Conservation (phyloP, 2,888 invertebrate genomes). For the Nudaria mundana region DNA sequence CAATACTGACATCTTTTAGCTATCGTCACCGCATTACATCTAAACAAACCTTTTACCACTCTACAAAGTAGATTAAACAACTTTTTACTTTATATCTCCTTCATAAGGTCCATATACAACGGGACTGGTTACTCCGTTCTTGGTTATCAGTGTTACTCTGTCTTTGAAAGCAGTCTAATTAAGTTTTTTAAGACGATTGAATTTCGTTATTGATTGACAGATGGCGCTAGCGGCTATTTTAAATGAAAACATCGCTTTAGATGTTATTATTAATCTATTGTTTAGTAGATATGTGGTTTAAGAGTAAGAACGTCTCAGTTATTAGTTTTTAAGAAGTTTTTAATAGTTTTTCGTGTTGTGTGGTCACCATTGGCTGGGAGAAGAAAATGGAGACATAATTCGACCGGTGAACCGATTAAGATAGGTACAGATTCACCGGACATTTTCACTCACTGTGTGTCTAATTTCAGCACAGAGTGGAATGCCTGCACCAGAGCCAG, state of each 20-base stretch:
- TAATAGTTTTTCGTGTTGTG: slow-evolving; percentile 38
- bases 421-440: not conserved
- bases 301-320: slow-evolving; percentile 16
- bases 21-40: slow-evolving; percentile 71
- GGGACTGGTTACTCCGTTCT: slow-evolving; percentile 12
- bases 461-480: too few species aligned
- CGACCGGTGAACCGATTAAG: not conserved
- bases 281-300: slow-evolving; percentile 23
- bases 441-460: too few species aligned
- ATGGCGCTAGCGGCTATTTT: slow-evolving; percentile 75
- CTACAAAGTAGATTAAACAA: slow-evolving; percentile 15
- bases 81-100: slow-evolving; percentile 35
- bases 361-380: slow-evolving; percentile 18
- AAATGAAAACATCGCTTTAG: slow-evolving; percentile 64
- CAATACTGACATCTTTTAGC: slow-evolving; percentile 76
- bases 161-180: slow-evolving; percentile 77
- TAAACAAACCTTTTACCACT: slow-evolving; percentile 42
- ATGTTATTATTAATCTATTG: slow-evolving; percentile 46
- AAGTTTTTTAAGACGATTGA: slow-evolving; percentile 74
- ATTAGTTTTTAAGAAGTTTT: slow-evolving; percentile 20
- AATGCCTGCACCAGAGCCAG: too few species aligned
- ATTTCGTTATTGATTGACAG: slow-evolving; percentile 75
- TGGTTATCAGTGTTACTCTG: slow-evolving; percentile 54
- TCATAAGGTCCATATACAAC: slow-evolving; percentile 27
- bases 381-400: not conserved